These are phyloP conservation scores for Acheta domesticus DNA, from an alignment of 2,888 invertebrate genomes.

Conservation along the genomic window DNA sequence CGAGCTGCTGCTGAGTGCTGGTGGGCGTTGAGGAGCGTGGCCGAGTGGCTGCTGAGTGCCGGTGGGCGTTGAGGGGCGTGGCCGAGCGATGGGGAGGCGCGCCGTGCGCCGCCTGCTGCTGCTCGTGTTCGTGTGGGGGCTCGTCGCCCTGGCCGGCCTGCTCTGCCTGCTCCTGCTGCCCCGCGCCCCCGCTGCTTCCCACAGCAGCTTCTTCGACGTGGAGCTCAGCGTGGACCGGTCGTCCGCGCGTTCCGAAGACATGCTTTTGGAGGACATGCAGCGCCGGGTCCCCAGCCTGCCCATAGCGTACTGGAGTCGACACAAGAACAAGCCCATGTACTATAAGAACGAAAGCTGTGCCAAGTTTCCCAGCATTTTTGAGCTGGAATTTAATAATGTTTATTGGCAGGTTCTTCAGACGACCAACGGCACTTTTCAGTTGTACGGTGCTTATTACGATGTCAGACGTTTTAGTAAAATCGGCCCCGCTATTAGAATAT, in stretches of 20 bases:
- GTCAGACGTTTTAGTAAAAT: conserved; percentile 70
- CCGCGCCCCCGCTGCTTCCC: conserved; percentile 37
- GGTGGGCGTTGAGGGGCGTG: too few relatives aligned
- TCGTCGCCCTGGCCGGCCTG: conserved; percentile 40
- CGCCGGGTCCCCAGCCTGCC: conserved; percentile 78
- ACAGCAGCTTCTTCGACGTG: conserved; percentile 49
- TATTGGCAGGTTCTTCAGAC: conserved; percentile 87
- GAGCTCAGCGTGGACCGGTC: conserved; percentile 61
- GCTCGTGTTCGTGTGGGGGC: conserved; percentile 41
- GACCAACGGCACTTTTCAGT: conserved; percentile 82
- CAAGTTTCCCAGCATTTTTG: conserved; percentile 82
- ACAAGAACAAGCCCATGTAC: conserved; percentile 66
- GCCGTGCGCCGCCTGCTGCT: conserved; percentile 39
- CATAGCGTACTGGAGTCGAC: conserved; percentile 78
- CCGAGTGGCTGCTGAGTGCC: too few relatives aligned
- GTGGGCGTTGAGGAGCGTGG: too few relatives aligned
- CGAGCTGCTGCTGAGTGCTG: too few relatives aligned
- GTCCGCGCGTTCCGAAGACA: conserved; percentile 64
- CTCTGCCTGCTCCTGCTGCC: too few relatives aligned
- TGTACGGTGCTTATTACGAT: conserved; percentile 88
- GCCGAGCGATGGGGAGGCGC: conserved; percentile 36
- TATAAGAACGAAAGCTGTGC: conserved; percentile 72
- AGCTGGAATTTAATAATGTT: conserved; percentile 87
- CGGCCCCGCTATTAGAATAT: conserved; percentile 78
- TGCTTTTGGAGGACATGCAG: conserved; percentile 73